These are phyloP conservation scores for Colostygia pectinataria DNA, from an alignment of 2,888 invertebrate species.

Conservation along the genomic window DNA sequence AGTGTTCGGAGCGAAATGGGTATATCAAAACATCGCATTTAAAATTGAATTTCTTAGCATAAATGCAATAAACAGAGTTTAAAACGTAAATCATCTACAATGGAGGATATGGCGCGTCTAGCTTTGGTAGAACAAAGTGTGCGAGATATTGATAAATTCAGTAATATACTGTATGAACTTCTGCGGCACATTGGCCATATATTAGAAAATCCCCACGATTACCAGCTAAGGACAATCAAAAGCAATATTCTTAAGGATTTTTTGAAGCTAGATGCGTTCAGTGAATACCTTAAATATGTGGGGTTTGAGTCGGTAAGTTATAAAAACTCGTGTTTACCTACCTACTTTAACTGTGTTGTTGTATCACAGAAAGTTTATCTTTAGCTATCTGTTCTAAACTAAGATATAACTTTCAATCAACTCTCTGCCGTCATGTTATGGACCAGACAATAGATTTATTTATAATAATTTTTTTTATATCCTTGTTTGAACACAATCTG, in stretches of 20 bases:
- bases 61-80: conserved; percentile 22
- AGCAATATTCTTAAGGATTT: conserved; percentile 52
- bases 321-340: too few relatives aligned
- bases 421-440: too few relatives aligned
- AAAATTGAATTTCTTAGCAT: conserved; percentile 29
- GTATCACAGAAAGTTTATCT: too few relatives aligned
- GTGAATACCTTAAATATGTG: conserved; percentile 67
- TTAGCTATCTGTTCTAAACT: too few relatives aligned
- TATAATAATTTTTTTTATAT: too few relatives aligned
- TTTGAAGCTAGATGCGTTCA: conserved; percentile 50
- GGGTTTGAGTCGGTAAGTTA: conserved; percentile 66
- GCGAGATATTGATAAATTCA: conserved; percentile 54
- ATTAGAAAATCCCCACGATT: conserved; percentile 69
- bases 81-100: conserved; percentile 42
- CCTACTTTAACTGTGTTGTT: too few relatives aligned
- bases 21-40: conserved; percentile 40
- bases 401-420: too few relatives aligned
- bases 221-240: conserved; percentile 54
- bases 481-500: too few relatives aligned
- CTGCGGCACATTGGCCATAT: conserved; percentile 56
- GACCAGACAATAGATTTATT: too few relatives aligned
- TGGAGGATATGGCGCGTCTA: conserved; percentile 76
- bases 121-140: conserved; percentile 70
- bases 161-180: conserved; percentile 61
- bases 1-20: conserved; percentile 46